phyloP scores from a whole-genome alignment of 2,888 invertebrate species.

The Hylaea fasciaria region DNA sequence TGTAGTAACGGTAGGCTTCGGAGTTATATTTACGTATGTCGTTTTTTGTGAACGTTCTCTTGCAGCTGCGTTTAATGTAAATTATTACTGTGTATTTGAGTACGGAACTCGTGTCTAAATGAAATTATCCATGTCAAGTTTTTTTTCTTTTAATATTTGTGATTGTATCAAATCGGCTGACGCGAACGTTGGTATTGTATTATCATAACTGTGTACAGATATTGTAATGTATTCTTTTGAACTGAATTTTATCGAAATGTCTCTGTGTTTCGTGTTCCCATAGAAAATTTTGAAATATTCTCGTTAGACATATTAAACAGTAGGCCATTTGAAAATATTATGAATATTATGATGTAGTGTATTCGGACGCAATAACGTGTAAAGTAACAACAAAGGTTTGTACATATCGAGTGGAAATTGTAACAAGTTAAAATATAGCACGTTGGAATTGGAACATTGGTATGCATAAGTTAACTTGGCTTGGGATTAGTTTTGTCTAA shows the following conservation, averaged over 20 bases:
- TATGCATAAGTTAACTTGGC: not conserved
- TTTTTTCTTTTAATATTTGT: constrained; percentile 52
- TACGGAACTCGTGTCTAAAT: constrained; percentile 65
- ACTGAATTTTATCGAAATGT: constrained; percentile 52
- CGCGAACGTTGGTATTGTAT: constrained; percentile 43
- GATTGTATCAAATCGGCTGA: constrained; percentile 55
- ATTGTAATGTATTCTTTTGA: constrained; percentile 49
- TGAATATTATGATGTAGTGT: constrained; percentile 70
- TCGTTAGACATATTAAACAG: constrained; percentile 60
- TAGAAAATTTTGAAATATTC: constrained; percentile 60
- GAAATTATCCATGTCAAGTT: constrained; percentile 64
- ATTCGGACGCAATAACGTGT: constrained; percentile 78
- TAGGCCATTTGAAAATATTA: constrained; percentile 77
- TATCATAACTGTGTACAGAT: constrained; percentile 48
- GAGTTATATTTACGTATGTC: constrained; percentile 72
- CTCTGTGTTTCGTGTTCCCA: constrained; percentile 68
- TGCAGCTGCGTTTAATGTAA: constrained; percentile 76
- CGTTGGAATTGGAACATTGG: not conserved
- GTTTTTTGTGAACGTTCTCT: constrained; percentile 70
- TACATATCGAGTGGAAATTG: too few relatives aligned
- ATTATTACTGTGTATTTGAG: constrained; percentile 72
- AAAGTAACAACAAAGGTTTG: constrained; percentile 60
- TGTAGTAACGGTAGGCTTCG: constrained; percentile 75
- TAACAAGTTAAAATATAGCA: constrained; percentile 5
- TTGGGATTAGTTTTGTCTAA: not conserved